Percentiles rank a stretch among this genome's conserved stretches.
Evolutionary conservation across 2,797 vertebrate species (phyloP).

Genomic region (Eremophila alpestris): DNA sequence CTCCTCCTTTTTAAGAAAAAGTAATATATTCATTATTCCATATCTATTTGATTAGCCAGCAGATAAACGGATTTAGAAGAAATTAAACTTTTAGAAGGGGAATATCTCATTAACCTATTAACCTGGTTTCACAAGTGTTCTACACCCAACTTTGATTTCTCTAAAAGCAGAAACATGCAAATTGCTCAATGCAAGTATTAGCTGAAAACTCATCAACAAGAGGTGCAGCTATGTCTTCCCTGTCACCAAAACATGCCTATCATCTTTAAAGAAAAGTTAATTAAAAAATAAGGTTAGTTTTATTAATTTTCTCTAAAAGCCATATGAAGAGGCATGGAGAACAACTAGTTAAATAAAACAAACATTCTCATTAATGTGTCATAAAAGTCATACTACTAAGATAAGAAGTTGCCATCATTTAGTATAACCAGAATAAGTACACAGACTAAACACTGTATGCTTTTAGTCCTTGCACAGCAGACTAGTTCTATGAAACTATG

Average conservation of each 20-base stretch:
- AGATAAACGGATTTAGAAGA: slow-evolving; percentile 19
- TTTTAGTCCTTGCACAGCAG: not conserved
- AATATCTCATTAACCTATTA: slow-evolving; percentile 6
- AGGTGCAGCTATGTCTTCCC: not conserved
- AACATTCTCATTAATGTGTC: not conserved
- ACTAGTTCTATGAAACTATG: not conserved
- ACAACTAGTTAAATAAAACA: not conserved
- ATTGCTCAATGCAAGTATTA: not conserved
- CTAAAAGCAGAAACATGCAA: not conserved
- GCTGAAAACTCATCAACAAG: not conserved
- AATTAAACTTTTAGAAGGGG: not conserved
- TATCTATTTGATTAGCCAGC: slow-evolving; percentile 8
- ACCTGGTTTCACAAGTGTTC: not conserved
- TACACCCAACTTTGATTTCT: not conserved
- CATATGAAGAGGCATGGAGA: not conserved
- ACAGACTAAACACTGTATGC: not conserved
- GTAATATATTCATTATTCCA: not conserved
- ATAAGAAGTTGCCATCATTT: not conserved
- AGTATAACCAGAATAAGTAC: not conserved
- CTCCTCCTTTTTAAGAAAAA: not conserved
- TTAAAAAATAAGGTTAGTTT: not conserved
- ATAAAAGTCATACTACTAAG: not conserved
- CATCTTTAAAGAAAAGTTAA: not conserved
- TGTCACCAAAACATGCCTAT: not conserved
- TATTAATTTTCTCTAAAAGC: not conserved